Evolutionary conservation across 2,797 vertebrate genomes (phyloP).

Genomic region (Naso thynnoides): DNA sequence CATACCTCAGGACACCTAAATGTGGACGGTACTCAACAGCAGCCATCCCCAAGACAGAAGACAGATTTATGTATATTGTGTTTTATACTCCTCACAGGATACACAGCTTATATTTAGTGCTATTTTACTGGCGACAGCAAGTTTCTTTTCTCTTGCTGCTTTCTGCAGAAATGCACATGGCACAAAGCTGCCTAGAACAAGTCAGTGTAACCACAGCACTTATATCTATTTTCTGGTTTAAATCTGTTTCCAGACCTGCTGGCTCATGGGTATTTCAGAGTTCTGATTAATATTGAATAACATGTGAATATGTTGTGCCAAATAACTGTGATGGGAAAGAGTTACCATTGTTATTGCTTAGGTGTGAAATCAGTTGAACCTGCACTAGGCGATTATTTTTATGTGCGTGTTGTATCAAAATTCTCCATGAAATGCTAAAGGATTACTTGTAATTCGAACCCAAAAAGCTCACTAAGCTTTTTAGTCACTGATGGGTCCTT

Average conservation of each 20-base stretch:
- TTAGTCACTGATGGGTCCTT: conserved; percentile 22
- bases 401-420: conserved; percentile 16
- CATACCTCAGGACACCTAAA: conserved; percentile 18
- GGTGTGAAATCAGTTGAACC: conserved; percentile 38
- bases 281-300: conserved; percentile 38
- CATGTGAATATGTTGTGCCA: conserved; percentile 71
- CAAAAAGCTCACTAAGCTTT: conserved; percentile 22
- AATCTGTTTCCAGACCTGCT: conserved; percentile 34
- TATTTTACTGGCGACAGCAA: conserved; percentile 42
- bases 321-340: conserved; percentile 55
- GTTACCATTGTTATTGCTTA: conserved; percentile 22
- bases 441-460: conserved; percentile 24
- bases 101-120: conserved; percentile 47
- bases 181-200: conserved; percentile 33
- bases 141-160: conserved; percentile 45
- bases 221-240: conserved; percentile 31
- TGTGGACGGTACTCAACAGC: conserved; percentile 33
- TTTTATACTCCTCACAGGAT: conserved; percentile 60
- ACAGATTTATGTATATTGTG: conserved; percentile 46
- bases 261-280: conserved; percentile 17
- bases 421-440: conserved; percentile 3
- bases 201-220: conserved; percentile 25
- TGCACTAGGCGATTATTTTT: conserved; percentile 9
- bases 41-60: conserved; percentile 14
- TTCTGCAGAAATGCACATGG: conserved; percentile 25